These are phyloP conservation scores for Galeopterus variegatus DNA, from an alignment of 2,113 vertebrate genomes.

Conservation along the genomic window DNA sequence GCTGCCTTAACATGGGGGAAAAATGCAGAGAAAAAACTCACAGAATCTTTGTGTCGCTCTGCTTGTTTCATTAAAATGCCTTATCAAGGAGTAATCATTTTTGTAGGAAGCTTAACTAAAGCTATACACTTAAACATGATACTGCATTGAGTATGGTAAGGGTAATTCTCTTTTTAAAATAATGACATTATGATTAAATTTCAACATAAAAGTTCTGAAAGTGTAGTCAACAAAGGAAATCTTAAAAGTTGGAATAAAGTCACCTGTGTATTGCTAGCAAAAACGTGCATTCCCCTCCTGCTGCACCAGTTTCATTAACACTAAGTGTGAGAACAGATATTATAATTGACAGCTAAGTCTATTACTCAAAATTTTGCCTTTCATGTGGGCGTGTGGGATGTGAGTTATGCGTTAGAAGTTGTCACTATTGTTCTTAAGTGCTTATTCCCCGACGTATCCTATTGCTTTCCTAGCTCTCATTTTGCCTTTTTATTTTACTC, in stretches of 20 bases:
- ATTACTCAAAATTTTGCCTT: slow-evolving; percentile 2
- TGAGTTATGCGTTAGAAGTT: slow-evolving; percentile 42
- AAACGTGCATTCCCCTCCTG: not conserved
- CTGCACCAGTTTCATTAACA: slow-evolving; percentile 56
- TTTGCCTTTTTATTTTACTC: slow-evolving; percentile 63
- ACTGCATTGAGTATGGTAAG: not conserved
- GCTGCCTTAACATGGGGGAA: not conserved
- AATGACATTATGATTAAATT: slow-evolving; percentile 62
- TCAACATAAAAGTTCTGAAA: slow-evolving; percentile 32
- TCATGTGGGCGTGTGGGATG: not conserved
- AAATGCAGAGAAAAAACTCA: not conserved
- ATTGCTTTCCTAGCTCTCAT: not conserved
- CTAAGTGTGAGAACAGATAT: slow-evolving; percentile 54
- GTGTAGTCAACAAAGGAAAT: slow-evolving; percentile 43
- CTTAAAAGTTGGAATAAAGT: slow-evolving; percentile 55
- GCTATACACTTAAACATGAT: not conserved
- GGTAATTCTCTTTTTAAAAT: slow-evolving; percentile 29
- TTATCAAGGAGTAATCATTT: slow-evolving; percentile 45
- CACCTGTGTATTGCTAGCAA: slow-evolving; percentile 31
- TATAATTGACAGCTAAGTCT: slow-evolving; percentile 45
- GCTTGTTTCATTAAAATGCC: not conserved
- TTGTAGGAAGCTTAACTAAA: slow-evolving; percentile 22
- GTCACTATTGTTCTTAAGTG: slow-evolving; percentile 64
- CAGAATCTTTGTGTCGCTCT: slow-evolving; percentile 5
- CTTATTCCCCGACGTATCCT: not conserved